Evolutionary conservation across 2,797 vertebrate genomes (phyloP).

Genomic region (Okamejei kenojei): DNA sequence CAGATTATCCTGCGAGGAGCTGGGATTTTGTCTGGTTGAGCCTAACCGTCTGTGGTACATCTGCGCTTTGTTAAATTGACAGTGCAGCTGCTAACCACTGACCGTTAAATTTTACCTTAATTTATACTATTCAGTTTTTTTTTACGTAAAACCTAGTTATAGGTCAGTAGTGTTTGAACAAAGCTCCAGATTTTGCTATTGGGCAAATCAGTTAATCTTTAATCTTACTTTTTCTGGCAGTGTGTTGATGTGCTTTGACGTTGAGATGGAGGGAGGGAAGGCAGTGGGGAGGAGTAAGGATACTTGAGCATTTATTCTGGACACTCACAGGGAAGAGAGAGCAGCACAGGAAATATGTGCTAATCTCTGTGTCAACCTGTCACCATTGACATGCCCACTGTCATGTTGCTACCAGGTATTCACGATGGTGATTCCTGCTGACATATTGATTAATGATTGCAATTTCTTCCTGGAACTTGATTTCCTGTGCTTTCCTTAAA

Average conservation of each 20-base stretch:
- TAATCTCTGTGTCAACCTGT: not conserved
- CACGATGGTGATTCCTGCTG: not conserved
- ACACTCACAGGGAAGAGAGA: not conserved
- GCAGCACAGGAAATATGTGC: not conserved
- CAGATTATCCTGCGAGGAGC: conserved; percentile 7
- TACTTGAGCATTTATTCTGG: not conserved
- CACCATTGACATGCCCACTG: not conserved
- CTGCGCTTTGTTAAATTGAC: not conserved
- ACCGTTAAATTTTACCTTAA: not conserved
- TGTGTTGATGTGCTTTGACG: not conserved
- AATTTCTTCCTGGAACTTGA: not conserved
- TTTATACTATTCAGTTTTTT: not conserved
- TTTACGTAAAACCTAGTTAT: not conserved
- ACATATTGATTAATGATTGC: not conserved
- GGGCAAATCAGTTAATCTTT: conserved; percentile 14
- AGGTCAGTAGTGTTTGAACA: not conserved
- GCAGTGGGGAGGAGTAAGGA: not conserved
- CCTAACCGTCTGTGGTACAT: not conserved
- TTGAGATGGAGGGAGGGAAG: not conserved
- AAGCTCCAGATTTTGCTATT: conserved; percentile 23
- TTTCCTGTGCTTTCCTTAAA: not conserved
- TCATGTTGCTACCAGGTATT: not conserved
- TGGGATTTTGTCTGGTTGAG: not conserved
- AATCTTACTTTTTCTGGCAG: not conserved
- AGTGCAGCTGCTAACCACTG: not conserved